Evolutionary conservation across 1,140 invertebrate genomes (phyloP).

Genomic region (Trichonephila clavipes): DNA sequence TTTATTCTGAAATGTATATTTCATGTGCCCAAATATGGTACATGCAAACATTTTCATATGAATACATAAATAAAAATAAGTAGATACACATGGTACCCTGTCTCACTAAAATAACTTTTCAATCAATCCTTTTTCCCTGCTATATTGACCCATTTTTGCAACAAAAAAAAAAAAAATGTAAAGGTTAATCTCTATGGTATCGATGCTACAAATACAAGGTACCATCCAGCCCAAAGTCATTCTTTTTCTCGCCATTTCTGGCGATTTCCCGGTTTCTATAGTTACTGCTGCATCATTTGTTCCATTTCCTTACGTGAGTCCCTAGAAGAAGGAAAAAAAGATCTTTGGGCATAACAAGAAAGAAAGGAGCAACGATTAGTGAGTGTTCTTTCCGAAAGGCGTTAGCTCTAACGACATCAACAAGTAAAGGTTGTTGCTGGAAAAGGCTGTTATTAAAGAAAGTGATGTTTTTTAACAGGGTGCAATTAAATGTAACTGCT

Average conservation of each 20-base stretch:
- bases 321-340: background rate
- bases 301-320: constrained; percentile 14
- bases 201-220: background rate
- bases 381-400: background rate
- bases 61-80: too few species aligned
- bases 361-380: constrained; percentile 42
- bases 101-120: background rate
- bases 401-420: constrained; percentile 59
- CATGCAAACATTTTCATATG: too few species aligned
- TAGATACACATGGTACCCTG: too few species aligned
- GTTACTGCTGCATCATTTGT: constrained; percentile 57
- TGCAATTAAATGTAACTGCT: background rate
- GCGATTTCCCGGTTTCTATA: constrained; percentile 61
- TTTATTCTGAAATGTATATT: too few species aligned
- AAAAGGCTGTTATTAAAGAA: constrained; percentile 22
- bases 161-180: too few species aligned
- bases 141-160: background rate
- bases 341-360: background rate
- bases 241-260: background rate
- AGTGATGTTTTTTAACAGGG: constrained; percentile 17
- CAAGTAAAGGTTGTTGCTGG: constrained; percentile 48
- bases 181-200: background rate
- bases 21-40: too few species aligned
- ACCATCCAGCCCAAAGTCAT: background rate
- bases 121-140: background rate